Evolutionary conservation across 2,888 invertebrate genomes (phyloP), one percentile per base, ranked within the genome.

Genomic region (Athalia circularis): DNA sequence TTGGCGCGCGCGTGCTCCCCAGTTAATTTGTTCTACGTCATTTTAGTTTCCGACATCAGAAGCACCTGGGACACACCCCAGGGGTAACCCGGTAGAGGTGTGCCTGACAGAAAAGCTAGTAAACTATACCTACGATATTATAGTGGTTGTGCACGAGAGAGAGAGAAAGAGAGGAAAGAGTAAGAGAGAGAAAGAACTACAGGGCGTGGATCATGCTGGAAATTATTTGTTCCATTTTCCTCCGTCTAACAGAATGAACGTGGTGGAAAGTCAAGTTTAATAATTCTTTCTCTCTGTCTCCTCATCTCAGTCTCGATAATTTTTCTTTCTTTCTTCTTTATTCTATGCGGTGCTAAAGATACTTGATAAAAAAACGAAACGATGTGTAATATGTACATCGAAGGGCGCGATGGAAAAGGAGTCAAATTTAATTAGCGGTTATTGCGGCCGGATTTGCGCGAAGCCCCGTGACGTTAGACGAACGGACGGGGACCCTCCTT

Each of bases 371-470:
- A 29, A 29, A 29, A 29, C 29, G 29, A 29, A 29, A 2, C 29
- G 29, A 29, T 29, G 29, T 29, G 2, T 29, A 29, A 8, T n/a
- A 75, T 62, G 13, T n/a, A 11, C 6, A 50, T 15, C 29, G 5
- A 62, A 62, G 74, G 11, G n/a, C 11, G 50, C 13, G 62, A 52
- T 29, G 8, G 7, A 52, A 7, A 50, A 64, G 62, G 50, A 64
- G 50, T 64, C 9, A 64, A 75, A 75, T 75, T 75, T 75, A 75
- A 75, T 75, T 75, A 75, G 64, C 62, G 75, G 75, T 75, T 75
- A 75, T 64, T 75, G 64, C 62, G 61, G 64, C 29, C 64, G 64
- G 75, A 62, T 75, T 75, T 13, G 5, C 59, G 8, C 62, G 75
- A 64, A 64, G 75, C 59, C 62, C 62, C 62, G 13, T 52, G 64